These are phyloP conservation scores for Microctonus brassicae DNA, from an alignment of 2,888 invertebrate species.

Conservation along the genomic window DNA sequence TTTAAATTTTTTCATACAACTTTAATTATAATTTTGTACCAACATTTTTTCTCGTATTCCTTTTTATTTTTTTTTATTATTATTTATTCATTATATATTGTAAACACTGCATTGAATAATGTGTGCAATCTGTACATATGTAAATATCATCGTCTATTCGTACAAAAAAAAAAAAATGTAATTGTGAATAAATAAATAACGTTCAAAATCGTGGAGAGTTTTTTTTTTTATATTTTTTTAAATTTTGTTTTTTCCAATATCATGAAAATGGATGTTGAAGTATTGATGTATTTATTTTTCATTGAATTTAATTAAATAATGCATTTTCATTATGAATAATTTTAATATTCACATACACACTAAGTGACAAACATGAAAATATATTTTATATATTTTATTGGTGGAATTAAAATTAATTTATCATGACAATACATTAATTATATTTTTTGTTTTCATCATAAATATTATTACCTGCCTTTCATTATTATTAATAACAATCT, in stretches of 20 bases:
- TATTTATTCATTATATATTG: no score
- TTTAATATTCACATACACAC: background rate
- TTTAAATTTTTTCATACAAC: no score
- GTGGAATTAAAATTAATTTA: background rate
- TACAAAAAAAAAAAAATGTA: background rate
- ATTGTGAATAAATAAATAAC: no score
- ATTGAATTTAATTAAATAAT: background rate
- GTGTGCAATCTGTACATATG: background rate
- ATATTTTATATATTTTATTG: no score
- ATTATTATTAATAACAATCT: background rate
- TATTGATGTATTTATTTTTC: background rate
- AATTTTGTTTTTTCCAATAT: background rate
- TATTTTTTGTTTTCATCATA: background rate
- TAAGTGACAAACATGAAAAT: background rate
- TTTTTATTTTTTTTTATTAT: no score
- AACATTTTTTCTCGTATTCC: no score
- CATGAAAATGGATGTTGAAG: background rate
- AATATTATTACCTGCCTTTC: no score
- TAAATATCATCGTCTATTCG: background rate
- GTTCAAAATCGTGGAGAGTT: background rate
- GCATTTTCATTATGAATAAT: background rate
- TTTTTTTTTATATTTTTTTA: background rate
- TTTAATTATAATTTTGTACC: no score
- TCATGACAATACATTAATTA: background rate
- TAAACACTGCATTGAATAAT: background rate